Conservation (phyloP, 2,113 vertebrate species). For the Psittacus erithacus region DNA sequence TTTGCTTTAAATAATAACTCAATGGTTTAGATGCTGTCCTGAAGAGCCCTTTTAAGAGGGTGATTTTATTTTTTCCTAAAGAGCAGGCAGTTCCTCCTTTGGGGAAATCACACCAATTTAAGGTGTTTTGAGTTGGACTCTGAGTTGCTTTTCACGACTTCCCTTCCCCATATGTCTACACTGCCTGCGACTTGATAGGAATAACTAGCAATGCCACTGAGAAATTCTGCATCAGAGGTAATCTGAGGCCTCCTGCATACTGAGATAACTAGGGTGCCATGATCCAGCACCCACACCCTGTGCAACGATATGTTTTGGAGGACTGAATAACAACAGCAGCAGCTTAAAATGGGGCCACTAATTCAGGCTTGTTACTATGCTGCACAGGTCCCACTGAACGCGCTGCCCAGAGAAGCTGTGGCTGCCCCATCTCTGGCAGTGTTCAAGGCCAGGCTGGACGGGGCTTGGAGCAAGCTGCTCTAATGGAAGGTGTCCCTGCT, state of each 20-base stretch:
- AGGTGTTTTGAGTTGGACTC: slow-evolving; percentile 41
- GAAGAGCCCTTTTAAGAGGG: neutral
- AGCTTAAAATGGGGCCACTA: neutral
- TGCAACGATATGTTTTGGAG: neutral
- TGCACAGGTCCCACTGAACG: neutral
- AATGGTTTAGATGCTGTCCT: neutral
- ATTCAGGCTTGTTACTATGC: neutral
- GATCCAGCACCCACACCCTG: slow-evolving; percentile 31
- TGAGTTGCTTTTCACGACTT: slow-evolving; percentile 42
- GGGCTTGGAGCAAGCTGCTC: neutral
- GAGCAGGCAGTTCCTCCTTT: slow-evolving; percentile 17
- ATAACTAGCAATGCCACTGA: slow-evolving; percentile 2
- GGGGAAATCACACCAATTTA: slow-evolving; percentile 53
- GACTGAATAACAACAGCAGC: neutral
- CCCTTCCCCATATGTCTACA: slow-evolving; percentile 41
- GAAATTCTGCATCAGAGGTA: slow-evolving; percentile 42
- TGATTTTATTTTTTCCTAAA: neutral
- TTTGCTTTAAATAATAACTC: neutral
- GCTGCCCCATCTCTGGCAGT: neutral
- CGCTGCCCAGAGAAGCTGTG: neutral
- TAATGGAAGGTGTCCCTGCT: neutral
- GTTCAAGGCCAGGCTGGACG: neutral
- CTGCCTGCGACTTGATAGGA: slow-evolving; percentile 30
- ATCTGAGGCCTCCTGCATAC: neutral
- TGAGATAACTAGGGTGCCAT: slow-evolving; percentile 36